Evolutionary conservation across 1,140 invertebrate genomes (phyloP), one percentile per base, ranked within the genome.

Genomic region (Hormaphis cornu): DNA sequence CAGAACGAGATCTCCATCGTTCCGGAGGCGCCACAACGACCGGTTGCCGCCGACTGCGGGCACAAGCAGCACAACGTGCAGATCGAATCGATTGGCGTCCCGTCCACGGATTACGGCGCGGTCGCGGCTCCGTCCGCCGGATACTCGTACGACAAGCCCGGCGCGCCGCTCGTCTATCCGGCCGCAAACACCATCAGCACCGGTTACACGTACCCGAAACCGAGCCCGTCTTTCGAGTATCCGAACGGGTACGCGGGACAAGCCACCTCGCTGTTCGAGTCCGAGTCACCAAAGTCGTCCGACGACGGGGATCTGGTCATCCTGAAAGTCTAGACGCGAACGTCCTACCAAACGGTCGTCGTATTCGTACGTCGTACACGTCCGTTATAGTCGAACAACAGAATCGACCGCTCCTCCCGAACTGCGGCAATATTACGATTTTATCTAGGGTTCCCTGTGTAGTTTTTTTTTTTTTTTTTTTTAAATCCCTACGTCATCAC

Each of bases 231-330:
- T 0, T 66, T 66, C 14, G 61, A 46, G 14, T 66, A 66, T 14
- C 61, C 61, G 1, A 14, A n/a, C 2, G 61, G 24, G 12, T 66
- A 22, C 12, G 18, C 59, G 0, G 26, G 14, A 0, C 44, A 50
- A 3, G 44, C 10, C 3, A 33, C 59, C 0, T 24, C 42, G 1
- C 28, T 14, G 4, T 30, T 66, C 2, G 61, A 66, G n/a, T 50
- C 61, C 16, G 42, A 46, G 5, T 33, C 61, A 4, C n/a, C n/a
- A 0, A 33, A 33, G 18, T 35, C 61, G 18, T 48, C 44, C 12
- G 61, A 66, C 20, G 44, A 66, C 14, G 61, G 61, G 8, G 61
- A 66, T 16, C 28, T 66, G 20, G 61, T 50, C 28, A 35, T 66
- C 10, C 61, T 66, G 42, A 63, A 63, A 20, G 59, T 63, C 24